Evolutionary conservation across 2,888 invertebrate species (phyloP).

Genomic region (Macaria notata): DNA sequence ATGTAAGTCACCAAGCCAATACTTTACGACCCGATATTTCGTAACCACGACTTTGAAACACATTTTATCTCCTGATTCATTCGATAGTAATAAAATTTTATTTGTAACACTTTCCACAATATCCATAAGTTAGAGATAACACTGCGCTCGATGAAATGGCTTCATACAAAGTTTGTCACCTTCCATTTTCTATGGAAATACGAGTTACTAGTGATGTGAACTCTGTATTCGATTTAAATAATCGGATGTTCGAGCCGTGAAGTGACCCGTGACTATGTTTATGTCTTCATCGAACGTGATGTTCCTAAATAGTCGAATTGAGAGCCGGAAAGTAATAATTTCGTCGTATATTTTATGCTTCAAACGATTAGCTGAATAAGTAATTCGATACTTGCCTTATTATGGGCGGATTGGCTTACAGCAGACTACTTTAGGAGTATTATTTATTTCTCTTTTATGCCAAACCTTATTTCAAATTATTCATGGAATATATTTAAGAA

Average conservation of each 20-base stretch:
- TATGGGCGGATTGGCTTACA: no score
- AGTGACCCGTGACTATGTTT: slow-evolving; percentile 20
- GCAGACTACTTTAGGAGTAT: no score
- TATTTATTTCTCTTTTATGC: no score
- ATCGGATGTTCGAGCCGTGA: slow-evolving; percentile 20
- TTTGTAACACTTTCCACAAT: slow-evolving; percentile 52
- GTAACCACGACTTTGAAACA: slow-evolving; percentile 36
- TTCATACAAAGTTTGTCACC: slow-evolving; percentile 39
- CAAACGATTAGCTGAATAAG: slow-evolving; percentile 3
- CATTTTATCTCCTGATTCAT: slow-evolving; percentile 44
- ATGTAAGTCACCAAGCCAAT: slow-evolving; percentile 30
- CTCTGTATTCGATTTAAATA: slow-evolving; percentile 16
- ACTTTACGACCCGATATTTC: slow-evolving; percentile 33
- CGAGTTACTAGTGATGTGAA: slow-evolving; percentile 13
- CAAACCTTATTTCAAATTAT: no score
- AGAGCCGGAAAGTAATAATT: slow-evolving; percentile 14
- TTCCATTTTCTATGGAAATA: slow-evolving; percentile 21
- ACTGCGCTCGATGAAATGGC: slow-evolving; percentile 41
- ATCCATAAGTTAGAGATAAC: slow-evolving; percentile 51
- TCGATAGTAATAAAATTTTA: slow-evolving; percentile 55
- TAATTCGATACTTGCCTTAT: slow-evolving; percentile 5
- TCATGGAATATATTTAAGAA: no score
- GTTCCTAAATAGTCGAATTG: slow-evolving; percentile 14
- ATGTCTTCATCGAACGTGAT: slow-evolving; percentile 27
- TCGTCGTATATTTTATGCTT: slow-evolving; percentile 12